Percentiles rank a stretch among this genome's conserved stretches.
Conservation (phyloP, 30 jellyfish, hydroid and myxozoan genomes). For the Cassiopea andromeda region DNA sequence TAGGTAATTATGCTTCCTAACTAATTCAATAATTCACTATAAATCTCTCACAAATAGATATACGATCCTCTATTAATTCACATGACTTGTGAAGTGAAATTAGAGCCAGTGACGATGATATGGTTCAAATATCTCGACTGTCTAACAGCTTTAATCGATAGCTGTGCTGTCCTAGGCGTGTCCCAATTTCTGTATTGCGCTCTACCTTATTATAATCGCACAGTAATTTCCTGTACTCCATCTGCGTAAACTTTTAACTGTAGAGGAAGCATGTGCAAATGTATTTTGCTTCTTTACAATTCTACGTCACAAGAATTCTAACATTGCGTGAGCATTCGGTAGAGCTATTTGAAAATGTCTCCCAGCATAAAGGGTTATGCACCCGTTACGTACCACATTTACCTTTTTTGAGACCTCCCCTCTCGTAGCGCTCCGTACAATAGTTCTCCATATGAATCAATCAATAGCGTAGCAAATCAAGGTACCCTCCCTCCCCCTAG, state of each 20-base stretch:
- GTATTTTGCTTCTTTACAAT: background rate
- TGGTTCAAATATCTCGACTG: background rate
- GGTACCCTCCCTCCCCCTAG: too few relatives aligned
- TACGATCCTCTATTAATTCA: constrained; percentile 1
- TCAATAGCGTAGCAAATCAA: too few relatives aligned
- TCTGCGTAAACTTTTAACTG: background rate
- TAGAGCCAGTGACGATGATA: background rate
- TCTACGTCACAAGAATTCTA: too few relatives aligned
- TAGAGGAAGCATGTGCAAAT: background rate
- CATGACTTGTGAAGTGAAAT: background rate
- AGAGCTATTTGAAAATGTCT: too few relatives aligned
- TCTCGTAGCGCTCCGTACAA: too few relatives aligned
- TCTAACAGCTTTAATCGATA: background rate
- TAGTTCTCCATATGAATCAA: too few relatives aligned
- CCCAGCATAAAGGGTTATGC: too few relatives aligned
- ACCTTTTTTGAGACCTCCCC: too few relatives aligned
- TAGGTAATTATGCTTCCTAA: too few relatives aligned
- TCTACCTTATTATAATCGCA: background rate
- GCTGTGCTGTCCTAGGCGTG: background rate
- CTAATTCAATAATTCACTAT: background rate
- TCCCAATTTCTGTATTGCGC: background rate
- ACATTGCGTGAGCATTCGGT: too few relatives aligned
- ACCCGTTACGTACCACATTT: too few relatives aligned
- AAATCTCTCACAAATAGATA: constrained; percentile 3
- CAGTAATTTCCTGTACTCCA: background rate